Conservation (phyloP, 2,797 vertebrate species). For the Schizothorax lantsangensis region DNA sequence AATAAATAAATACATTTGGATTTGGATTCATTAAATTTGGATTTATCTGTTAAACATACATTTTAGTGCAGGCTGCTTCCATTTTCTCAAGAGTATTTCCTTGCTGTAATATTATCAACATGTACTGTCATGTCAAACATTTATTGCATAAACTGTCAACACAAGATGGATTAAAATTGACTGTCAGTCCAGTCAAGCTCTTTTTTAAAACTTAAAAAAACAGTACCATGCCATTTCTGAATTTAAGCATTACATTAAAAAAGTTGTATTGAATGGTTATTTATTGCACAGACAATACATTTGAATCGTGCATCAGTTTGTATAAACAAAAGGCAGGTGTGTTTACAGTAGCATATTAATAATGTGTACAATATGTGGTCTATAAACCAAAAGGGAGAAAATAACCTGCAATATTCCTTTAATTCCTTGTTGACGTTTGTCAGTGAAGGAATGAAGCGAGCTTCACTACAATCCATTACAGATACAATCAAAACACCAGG, state of each 20-base stretch:
- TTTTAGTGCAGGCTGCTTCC: neutral
- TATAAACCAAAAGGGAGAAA: neutral
- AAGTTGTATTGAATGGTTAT: neutral
- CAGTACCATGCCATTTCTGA: neutral
- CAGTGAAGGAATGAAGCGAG: neutral
- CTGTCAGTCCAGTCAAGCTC: neutral
- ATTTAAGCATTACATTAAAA: neutral
- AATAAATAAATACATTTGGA: no score
- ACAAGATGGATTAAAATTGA: neutral
- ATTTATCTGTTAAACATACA: no score
- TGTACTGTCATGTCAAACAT: neutral
- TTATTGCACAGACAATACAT: neutral
- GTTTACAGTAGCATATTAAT: neutral
- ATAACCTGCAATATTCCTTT: conserved; percentile 10
- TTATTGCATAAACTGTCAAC: neutral
- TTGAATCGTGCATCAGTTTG: neutral
- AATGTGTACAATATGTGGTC: neutral
- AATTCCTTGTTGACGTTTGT: neutral
- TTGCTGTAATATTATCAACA: neutral
- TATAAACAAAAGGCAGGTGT: neutral
- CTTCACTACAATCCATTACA: neutral
- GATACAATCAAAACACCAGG: conserved; percentile 10
- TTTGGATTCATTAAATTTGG: no score
- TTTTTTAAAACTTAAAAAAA: neutral
- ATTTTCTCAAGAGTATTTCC: neutral